Percentiles rank a stretch among this genome's conserved stretches.
Conservation (phyloP, 1,140 invertebrate species). For the Drosophila littoralis region DNA sequence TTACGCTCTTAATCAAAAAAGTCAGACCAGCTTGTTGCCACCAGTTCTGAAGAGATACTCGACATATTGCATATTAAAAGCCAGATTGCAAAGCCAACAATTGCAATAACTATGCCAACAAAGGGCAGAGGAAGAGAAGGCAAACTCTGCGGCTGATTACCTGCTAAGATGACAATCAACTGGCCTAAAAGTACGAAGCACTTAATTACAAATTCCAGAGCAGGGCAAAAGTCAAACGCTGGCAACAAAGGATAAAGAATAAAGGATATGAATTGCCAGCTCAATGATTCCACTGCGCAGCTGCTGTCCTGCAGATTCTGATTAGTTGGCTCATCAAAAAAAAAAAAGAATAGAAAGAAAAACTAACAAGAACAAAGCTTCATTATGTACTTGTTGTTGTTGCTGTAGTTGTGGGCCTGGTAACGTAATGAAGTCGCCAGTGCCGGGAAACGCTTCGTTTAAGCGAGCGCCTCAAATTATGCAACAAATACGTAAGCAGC, state of each 20-base stretch:
- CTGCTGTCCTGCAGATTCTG: constrained; percentile 38
- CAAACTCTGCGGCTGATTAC: constrained; percentile 21
- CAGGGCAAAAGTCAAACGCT: constrained; percentile 3
- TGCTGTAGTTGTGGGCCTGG: constrained; percentile 22
- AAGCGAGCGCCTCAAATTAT: constrained; percentile 56
- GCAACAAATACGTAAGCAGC: constrained; percentile 58
- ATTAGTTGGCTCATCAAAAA: constrained; percentile 48
- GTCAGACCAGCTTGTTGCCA: neutral
- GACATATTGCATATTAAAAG: constrained; percentile 19
- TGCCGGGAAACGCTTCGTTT: constrained; percentile 50
- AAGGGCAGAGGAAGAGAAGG: neutral
- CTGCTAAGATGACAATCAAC: constrained; percentile 10
- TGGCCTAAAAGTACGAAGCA: constrained; percentile 10
- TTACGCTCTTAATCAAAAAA: neutral
- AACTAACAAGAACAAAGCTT: constrained; percentile 30
- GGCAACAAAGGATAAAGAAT: constrained; percentile 13
- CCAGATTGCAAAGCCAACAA: constrained; percentile 29
- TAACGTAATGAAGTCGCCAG: constrained; percentile 56
- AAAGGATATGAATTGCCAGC: constrained; percentile 26
- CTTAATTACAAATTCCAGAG: constrained; percentile 34
- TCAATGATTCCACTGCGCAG: constrained; percentile 16
- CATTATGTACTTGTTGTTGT: constrained; percentile 54
- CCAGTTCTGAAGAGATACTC: neutral
- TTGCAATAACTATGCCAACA: constrained; percentile 18
- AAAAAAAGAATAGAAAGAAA: neutral